Evolutionary conservation across 2,797 vertebrate species (phyloP).

Genomic region (Cossypha polioptera): DNA sequence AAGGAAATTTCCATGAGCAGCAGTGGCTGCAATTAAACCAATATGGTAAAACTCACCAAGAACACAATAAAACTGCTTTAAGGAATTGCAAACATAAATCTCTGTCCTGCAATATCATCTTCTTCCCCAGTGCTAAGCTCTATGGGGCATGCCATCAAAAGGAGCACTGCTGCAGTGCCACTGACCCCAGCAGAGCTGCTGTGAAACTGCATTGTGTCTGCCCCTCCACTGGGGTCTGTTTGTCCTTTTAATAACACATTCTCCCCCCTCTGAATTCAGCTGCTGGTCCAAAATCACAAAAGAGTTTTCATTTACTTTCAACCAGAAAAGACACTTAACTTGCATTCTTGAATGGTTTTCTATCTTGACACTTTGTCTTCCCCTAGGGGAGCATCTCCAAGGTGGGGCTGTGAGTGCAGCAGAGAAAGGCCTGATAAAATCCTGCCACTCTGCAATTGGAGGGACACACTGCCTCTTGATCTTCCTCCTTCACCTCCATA

Average conservation of each 20-base stretch:
- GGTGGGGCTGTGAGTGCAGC: rapidly evolving
- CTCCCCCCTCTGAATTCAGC: not conserved
- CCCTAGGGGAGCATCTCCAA: not conserved
- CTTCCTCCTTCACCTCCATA: not conserved
- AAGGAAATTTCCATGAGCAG: slow-evolving; percentile 1
- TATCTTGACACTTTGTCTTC: not conserved
- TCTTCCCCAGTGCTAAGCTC: not conserved
- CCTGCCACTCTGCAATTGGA: not conserved
- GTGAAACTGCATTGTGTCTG: not conserved
- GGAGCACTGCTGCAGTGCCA: not conserved
- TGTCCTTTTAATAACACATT: not conserved
- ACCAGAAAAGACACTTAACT: not conserved
- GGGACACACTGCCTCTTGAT: not conserved
- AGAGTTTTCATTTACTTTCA: not conserved
- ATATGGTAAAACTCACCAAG: slow-evolving; percentile 8
- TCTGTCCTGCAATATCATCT: not conserved
- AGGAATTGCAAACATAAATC: slow-evolving; percentile 39
- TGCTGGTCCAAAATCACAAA: not conserved
- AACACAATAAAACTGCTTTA: slow-evolving; percentile 24
- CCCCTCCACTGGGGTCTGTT: not conserved
- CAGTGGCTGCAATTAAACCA: slow-evolving; percentile 5
- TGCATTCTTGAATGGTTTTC: not conserved
- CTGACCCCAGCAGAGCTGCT: not conserved
- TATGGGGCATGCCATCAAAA: not conserved
- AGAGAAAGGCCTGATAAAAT: not conserved